Percentiles rank a stretch among this genome's conserved stretches.
Conservation (phyloP, 1,140 invertebrate species). For the Hylaeus volcanicus region DNA sequence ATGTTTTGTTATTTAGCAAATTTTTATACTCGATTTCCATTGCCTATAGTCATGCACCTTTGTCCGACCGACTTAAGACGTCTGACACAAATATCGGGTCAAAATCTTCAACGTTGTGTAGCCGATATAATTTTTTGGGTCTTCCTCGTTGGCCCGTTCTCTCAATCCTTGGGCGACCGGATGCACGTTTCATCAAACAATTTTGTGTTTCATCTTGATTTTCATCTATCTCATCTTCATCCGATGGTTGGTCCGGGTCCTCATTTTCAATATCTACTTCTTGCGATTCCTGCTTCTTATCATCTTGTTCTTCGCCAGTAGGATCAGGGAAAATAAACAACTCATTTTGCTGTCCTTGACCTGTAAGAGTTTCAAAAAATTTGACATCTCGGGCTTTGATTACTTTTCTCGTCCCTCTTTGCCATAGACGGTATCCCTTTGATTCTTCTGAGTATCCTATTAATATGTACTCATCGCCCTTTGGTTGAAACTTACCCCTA, state of each 20-base stretch:
- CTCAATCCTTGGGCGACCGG: background rate
- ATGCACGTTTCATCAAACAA: background rate
- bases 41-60: slow-evolving; percentile 7
- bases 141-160: slow-evolving; percentile 1
- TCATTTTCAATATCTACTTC: background rate
- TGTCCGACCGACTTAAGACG: background rate
- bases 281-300: background rate
- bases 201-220: background rate
- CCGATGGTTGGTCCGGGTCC: background rate
- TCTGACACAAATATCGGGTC: background rate
- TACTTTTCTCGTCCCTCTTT: background rate
- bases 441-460: background rate
- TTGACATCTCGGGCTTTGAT: background rate
- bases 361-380: background rate
- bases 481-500: background rate
- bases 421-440: background rate
- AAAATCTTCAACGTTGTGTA: background rate
- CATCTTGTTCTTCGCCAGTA: background rate
- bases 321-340: background rate
- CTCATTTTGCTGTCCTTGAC: background rate
- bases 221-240: background rate
- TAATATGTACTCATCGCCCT: background rate
- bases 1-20: slow-evolving; percentile 65
- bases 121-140: slow-evolving; percentile 11
- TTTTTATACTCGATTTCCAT: slow-evolving; percentile 15